These are phyloP conservation scores for Chaetorhynchus papuensis DNA, from an alignment of 2,113 vertebrate genomes.

Conservation along the genomic window DNA sequence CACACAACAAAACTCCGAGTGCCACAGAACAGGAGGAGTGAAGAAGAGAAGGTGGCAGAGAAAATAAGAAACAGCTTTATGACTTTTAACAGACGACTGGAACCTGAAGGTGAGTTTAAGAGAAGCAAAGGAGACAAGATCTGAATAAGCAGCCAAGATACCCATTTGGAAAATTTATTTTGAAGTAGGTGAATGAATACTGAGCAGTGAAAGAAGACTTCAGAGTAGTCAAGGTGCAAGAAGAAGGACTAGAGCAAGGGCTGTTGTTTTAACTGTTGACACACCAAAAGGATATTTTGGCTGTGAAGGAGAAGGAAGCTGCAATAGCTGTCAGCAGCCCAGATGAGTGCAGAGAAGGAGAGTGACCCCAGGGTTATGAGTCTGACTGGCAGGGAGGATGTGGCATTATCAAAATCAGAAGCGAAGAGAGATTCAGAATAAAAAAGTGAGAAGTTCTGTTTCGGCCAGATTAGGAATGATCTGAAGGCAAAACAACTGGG, in stretches of 20 bases:
- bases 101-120: neutral
- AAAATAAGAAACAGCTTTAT: neutral
- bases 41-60: neutral
- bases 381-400: neutral
- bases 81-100: neutral
- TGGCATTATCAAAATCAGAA: constrained; percentile 10
- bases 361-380: neutral
- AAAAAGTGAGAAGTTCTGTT: constrained; percentile 44
- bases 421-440: neutral
- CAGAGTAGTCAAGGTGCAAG: neutral
- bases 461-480: constrained; percentile 52
- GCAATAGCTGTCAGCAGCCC: neutral
- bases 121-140: neutral
- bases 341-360: neutral
- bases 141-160: neutral
- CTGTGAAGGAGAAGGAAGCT: neutral
- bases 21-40: neutral
- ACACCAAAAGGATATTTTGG: neutral
- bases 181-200: neutral
- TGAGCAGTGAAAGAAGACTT: neutral
- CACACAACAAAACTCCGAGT: neutral
- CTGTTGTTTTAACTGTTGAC: neutral
- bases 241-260: neutral
- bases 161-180: neutral
- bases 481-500: constrained; percentile 48